Conservation (phyloP, 2,113 vertebrate species). For the Canis aureus region DNA sequence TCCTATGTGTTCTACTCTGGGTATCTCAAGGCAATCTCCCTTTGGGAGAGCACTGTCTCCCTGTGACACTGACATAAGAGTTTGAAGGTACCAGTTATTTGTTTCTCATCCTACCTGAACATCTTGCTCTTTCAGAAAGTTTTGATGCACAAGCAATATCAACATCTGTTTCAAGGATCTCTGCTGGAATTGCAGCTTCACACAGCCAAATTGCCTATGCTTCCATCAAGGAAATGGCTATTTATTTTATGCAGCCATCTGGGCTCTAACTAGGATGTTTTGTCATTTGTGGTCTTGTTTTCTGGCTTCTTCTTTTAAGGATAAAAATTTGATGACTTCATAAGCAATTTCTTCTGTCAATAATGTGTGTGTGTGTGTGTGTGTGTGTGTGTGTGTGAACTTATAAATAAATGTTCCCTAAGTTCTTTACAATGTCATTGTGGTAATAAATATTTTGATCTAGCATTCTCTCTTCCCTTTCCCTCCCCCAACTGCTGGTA, state of each 20-base stretch:
- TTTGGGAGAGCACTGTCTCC: constrained; percentile 51
- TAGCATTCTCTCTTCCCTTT: constrained; percentile 50
- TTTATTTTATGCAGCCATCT: constrained; percentile 93
- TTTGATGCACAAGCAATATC: constrained; percentile 89
- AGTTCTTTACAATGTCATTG: constrained; percentile 74
- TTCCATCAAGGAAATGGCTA: constrained; percentile 89
- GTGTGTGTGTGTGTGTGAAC: constrained; percentile 28
- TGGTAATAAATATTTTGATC: constrained; percentile 81
- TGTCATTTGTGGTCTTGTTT: constrained; percentile 88
- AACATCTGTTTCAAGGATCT: constrained; percentile 91
- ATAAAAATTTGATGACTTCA: constrained; percentile 85
- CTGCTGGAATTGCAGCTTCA: constrained; percentile 89
- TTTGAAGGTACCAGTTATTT: constrained; percentile 77
- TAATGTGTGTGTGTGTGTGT: constrained; percentile 10
- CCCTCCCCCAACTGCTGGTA: constrained; percentile 70
- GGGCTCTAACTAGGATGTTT: constrained; percentile 89
- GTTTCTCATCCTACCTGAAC: constrained; percentile 86
- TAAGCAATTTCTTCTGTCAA: constrained; percentile 82
- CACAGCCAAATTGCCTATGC: constrained; percentile 90
- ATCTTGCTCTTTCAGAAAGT: constrained; percentile 89
- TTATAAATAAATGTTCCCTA: constrained; percentile 76
- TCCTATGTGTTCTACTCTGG: not conserved
- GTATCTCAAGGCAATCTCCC: constrained; percentile 1
- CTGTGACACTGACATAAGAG: constrained; percentile 71
- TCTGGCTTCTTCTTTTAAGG: constrained; percentile 81